These are phyloP conservation scores for Tangara arthus DNA, from an alignment of 2,797 vertebrate genomes.

Conservation along the genomic window DNA sequence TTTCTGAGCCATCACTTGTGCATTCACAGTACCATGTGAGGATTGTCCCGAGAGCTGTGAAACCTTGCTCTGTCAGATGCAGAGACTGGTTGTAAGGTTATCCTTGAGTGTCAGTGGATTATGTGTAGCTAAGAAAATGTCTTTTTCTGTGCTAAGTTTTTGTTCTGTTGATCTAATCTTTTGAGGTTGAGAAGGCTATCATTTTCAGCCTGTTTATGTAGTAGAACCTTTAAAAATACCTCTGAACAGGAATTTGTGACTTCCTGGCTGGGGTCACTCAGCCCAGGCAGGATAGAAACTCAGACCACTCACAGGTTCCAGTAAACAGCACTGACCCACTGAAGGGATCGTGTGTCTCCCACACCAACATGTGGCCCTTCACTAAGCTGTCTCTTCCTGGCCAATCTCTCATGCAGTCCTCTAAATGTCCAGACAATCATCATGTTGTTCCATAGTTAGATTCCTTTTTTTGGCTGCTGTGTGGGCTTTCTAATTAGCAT, in stretches of 20 bases:
- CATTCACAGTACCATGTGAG: accelerated
- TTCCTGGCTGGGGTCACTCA: constrained; percentile 5
- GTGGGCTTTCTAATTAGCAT: constrained; percentile 50
- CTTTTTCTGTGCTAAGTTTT: background rate
- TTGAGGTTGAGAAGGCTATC: background rate
- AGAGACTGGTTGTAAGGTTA: background rate
- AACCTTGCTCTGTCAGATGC: background rate
- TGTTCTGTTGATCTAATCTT: constrained; percentile 21
- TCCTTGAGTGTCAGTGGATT: background rate
- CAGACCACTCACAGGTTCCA: background rate
- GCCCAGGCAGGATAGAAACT: background rate
- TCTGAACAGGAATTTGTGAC: constrained; percentile 9
- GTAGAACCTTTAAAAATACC: constrained; percentile 56
- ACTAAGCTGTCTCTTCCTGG: background rate
- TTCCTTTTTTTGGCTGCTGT: constrained; percentile 39
- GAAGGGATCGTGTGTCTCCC: background rate
- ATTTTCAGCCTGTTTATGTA: constrained; percentile 44
- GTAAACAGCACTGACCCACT: constrained; percentile 8
- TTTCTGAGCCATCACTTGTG: background rate
- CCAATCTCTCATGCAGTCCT: background rate
- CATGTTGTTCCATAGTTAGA: background rate
- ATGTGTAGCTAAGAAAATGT: background rate
- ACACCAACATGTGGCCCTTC: accelerated
- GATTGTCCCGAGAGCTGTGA: background rate
- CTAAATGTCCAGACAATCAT: background rate